Base-by-base conservation (phyloP, 2,113 vertebrate species). In the Oncorhynchus nerka region DNA sequence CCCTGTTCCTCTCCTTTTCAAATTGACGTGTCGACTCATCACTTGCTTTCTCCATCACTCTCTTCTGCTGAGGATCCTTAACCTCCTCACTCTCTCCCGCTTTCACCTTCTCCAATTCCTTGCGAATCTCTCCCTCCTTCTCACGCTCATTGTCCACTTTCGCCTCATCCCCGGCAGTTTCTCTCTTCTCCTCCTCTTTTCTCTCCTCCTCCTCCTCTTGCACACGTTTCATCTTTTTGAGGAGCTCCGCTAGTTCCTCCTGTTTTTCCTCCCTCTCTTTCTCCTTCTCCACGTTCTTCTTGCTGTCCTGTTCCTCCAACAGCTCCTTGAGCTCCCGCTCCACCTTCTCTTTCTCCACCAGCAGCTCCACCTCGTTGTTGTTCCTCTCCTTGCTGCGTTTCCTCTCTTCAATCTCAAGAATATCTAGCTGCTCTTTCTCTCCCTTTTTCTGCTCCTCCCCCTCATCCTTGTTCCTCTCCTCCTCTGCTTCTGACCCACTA, bases 11-110 rank as follows among this genome's bases (percentile, higher is more conserved):
- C 83, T 89, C 93, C 83, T 64, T 81, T 79, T 94, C 89, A 72
- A 95, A 95, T 91, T 93, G 95, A 34, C 91, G 81, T 0, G 90
- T 94, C 75, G 94, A 92, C 73, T 96, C 91, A 0, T 95, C 92
- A 0, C 94, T 94, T 28, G 92, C 93, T 39, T 94, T 93, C 89
- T 95, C 95, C 75, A 94, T 92, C 91, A 93, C 88, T 20, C 86
- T 91, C 86, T 95, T 95, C 83, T 91, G 85, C 77, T 78, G 87
- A 0, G 86, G 85, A 71, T 87, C 85, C 79, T 86, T 91, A 84
- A 88, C 30, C 61, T 83, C 84, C 1, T 34, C 69, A 26, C 70
- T 76, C 48, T 4, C 73, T 20, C 85, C 74, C 1, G 19, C 28
- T 19, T 81, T 71, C 0, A 62, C 16, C 0, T 28, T 48, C 59